A percentile compares a stretch with the other conserved stretches of the same genome.
These are phyloP conservation scores for Mesaphorura yosii DNA, from an alignment of 1,140 invertebrate species.

Conservation along the genomic window DNA sequence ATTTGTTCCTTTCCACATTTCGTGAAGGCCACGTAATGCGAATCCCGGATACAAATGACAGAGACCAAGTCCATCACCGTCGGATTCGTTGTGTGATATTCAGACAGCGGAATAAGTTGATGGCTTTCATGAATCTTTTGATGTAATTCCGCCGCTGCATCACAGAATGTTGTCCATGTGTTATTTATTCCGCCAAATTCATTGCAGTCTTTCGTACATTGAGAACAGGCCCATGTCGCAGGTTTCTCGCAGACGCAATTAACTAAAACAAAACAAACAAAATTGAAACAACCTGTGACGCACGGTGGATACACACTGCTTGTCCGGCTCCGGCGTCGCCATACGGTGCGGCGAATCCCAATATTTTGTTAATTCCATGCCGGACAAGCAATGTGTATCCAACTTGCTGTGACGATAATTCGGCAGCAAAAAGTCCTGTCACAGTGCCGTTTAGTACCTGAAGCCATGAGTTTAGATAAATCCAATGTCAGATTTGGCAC, in stretches of 20 bases:
- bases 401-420: too few relatives aligned
- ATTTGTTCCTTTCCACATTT: neutral
- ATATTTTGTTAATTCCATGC: too few relatives aligned
- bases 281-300: too few relatives aligned
- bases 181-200: neutral
- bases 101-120: neutral
- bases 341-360: too few relatives aligned
- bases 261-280: neutral
- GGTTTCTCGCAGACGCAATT: neutral
- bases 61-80: slow-evolving; percentile 10
- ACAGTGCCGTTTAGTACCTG: too few relatives aligned
- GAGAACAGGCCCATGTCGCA: neutral
- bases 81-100: too few relatives aligned
- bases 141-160: neutral
- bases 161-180: neutral
- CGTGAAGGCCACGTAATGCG: neutral
- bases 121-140: neutral
- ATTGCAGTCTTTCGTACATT: neutral
- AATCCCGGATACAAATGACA: slow-evolving; percentile 12
- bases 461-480: neutral
- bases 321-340: too few relatives aligned
- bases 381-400: too few relatives aligned
- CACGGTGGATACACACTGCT: too few relatives aligned
- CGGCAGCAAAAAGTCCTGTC: too few relatives aligned
- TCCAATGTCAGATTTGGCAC: slow-evolving; percentile 13